Base-by-base conservation (phyloP, 2,113 vertebrate genomes). In the Leptobrachium ailaonicum region DNA sequence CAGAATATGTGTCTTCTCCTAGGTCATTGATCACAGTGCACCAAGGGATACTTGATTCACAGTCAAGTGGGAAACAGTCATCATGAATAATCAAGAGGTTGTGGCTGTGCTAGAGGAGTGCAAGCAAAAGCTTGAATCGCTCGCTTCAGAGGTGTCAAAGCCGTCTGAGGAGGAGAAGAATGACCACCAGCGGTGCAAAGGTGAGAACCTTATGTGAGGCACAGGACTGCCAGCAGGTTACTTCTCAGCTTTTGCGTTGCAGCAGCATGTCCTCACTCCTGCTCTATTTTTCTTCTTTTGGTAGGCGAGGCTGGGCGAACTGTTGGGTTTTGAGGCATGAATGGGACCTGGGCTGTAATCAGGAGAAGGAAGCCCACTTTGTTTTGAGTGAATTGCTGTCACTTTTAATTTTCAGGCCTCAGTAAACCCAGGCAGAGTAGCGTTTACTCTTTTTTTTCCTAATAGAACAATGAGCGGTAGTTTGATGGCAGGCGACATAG, bases 331-430 rank as follows among this genome's bases (percentile, higher is more conserved):
- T 76, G 84, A 87, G 85, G 83, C 82, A 6, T 89, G 90, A 92
- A 92, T 91, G 87, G 88, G 88, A 88, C 82, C 67, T 20, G 41
- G 87, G 87, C 83, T 83, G 86, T 77, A 77, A 88, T 85, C 86
- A 82, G 86, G 86, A 3, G 86, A 86, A 87, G 87, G 87, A 86
- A 88, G 86, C 86, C 87, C 84, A 94, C 91, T 92, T 91, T 93
- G 92, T 94, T 88, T 86, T 50, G 77, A 85, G 75, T 91, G 92
- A 95, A 93, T 93, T 92, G 92, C 92, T 95, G 92, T 94, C 93
- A 92, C 91, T 90, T 94, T 89, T 87, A 85, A 92, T 94, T 94
- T 94, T 88, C 63, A 92, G 88, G 92, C 93, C 94, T 91, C 92
- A 93, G 85, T 92, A 92, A 88, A 92, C 92, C 90, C 83, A 88